These are phyloP conservation scores for Helarctos malayanus DNA, from an alignment of 2,797 vertebrate genomes.

Conservation along the genomic window DNA sequence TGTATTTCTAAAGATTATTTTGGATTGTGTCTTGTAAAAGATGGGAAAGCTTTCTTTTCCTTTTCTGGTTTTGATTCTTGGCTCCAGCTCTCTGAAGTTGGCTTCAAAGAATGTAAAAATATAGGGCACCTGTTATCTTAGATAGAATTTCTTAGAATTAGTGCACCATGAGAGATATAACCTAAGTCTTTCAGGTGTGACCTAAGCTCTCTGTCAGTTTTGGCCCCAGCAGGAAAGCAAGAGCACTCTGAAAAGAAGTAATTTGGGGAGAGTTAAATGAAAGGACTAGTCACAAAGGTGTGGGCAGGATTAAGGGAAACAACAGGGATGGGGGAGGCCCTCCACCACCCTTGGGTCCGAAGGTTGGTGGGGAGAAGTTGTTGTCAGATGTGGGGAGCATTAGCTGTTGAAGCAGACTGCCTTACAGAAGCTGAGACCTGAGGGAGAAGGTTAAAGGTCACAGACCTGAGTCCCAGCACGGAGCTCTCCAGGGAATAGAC, in stretches of 20 bases:
- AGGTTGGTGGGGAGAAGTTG: not conserved
- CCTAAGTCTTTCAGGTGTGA: not conserved
- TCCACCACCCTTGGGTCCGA: not conserved
- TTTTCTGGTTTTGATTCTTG: constrained; percentile 24
- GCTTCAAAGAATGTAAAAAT: constrained; percentile 42
- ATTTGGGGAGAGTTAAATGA: not conserved
- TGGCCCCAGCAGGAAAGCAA: not conserved
- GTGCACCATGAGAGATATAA: not conserved
- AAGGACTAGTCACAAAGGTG: not conserved
- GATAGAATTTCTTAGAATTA: not conserved
- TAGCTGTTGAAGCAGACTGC: not conserved
- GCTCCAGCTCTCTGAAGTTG: not conserved
- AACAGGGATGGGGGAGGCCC: not conserved
- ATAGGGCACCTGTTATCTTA: not conserved
- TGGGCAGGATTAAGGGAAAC: not conserved
- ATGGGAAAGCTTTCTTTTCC: not conserved
- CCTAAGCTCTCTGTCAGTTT: not conserved
- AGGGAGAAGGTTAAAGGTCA: not conserved
- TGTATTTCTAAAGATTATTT: not conserved
- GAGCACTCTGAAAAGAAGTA: not conserved
- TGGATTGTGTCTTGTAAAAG: not conserved
- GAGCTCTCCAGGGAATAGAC: not conserved
- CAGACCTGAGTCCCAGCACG: not conserved
- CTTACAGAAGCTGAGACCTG: not conserved
- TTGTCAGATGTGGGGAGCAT: not conserved